A percentile compares a stretch with the other conserved stretches of the same genome.
phyloP scores from a whole-genome alignment of 2,888 invertebrate species.

The Epinotia ramella region DNA sequence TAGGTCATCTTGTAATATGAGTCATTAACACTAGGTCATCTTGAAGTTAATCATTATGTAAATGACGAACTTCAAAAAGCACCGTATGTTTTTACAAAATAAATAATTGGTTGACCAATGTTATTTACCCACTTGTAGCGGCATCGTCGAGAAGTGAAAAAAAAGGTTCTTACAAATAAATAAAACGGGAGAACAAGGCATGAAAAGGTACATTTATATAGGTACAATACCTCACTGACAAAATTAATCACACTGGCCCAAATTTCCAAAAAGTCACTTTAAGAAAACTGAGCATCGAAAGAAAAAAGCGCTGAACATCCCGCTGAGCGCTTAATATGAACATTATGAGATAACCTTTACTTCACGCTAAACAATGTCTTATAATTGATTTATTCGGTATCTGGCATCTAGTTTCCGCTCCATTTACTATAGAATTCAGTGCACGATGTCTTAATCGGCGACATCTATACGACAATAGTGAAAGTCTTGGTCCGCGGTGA shows the following conservation, averaged over 20 bases:
- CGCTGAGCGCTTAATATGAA: conserved; percentile 23
- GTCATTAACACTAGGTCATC: no score
- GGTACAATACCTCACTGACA: no score
- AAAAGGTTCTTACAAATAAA: no score
- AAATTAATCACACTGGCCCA: not conserved
- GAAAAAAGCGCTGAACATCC: not conserved
- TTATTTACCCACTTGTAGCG: no score
- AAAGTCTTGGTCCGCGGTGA: conserved; percentile 48
- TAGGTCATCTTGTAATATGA: no score
- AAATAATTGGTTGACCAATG: no score
- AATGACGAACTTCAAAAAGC: no score
- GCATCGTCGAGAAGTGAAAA: no score
- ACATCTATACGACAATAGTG: conserved; percentile 45
- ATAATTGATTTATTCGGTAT: conserved; percentile 52
- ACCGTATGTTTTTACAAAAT: no score
- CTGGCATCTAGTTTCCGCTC: conserved; percentile 57
- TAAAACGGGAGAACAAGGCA: no score
- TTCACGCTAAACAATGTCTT: conserved; percentile 39
- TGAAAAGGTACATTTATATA: no score
- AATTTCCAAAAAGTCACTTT: not conserved
- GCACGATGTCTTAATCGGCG: conserved; percentile 60
- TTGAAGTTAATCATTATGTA: no score
- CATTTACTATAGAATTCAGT: conserved; percentile 64
- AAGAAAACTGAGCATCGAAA: not conserved
- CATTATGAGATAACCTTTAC: conserved; percentile 28